Percentiles rank a stretch among this genome's conserved stretches.
phyloP scores from a whole-genome alignment of 1,140 invertebrate species.

The Penaeus chinensis region DNA sequence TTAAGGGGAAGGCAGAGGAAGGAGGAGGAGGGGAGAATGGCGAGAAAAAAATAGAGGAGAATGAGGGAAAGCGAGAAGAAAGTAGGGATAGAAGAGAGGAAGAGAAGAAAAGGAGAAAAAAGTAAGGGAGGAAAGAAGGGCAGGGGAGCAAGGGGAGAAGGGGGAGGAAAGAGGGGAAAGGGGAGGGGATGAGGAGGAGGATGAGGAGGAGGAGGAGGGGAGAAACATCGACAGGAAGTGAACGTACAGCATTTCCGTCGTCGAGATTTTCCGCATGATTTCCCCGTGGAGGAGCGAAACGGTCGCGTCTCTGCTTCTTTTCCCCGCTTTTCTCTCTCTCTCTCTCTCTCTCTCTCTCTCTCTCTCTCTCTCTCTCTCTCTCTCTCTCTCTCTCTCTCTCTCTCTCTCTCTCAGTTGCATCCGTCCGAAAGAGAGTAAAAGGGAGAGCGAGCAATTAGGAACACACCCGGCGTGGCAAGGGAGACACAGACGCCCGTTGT shows the following conservation, averaged over 20 bases:
- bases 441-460: too few relatives aligned
- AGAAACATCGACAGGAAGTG: too few relatives aligned
- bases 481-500: too few relatives aligned
- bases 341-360: constrained; percentile 9
- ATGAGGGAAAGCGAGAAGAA: not conserved
- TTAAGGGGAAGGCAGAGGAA: not conserved
- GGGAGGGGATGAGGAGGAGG: too few relatives aligned
- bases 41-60: not conserved
- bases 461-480: too few relatives aligned
- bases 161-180: not conserved
- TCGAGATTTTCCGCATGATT: too few relatives aligned
- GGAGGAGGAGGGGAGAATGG: not conserved
- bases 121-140: not conserved
- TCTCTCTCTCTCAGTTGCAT: constrained; percentile 8
- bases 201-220: too few relatives aligned
- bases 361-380: constrained; percentile 34
- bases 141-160: not conserved
- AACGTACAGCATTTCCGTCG: too few relatives aligned
- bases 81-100: not conserved
- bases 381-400: constrained; percentile 26
- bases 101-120: constrained; percentile 1
- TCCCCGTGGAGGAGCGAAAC: too few relatives aligned
- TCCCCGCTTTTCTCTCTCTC: too few relatives aligned
- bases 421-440: too few relatives aligned
- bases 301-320: too few relatives aligned